Conservation (phyloP, 2,113 vertebrate species). For the Caranx melampygus region DNA sequence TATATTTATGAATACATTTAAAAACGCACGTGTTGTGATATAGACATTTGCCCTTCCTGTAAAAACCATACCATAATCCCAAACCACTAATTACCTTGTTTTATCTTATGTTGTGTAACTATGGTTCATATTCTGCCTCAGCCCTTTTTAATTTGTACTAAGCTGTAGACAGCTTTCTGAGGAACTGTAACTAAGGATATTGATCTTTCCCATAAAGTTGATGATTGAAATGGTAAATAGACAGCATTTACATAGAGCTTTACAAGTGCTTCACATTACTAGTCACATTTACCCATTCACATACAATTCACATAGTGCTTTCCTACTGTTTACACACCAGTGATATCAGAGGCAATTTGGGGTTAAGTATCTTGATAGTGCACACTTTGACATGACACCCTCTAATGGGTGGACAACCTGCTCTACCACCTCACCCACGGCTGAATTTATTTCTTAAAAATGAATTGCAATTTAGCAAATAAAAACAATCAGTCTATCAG, state of each 20-base stretch:
- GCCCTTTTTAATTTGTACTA: background rate
- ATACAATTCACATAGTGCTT: no score
- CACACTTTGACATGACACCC: no score
- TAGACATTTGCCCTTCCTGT: background rate
- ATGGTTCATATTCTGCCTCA: background rate
- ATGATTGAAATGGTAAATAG: background rate
- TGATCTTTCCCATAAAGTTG: background rate
- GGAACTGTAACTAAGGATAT: background rate
- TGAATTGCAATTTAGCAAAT: constrained; percentile 41
- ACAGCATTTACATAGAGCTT: no score
- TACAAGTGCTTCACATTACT: no score
- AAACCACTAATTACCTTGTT: background rate
- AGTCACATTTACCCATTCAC: no score
- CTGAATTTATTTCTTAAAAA: constrained; percentile 36
- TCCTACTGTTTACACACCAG: no score
- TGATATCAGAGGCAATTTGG: no score
- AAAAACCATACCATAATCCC: background rate
- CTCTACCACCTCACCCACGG: no score
- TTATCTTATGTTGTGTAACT: background rate
- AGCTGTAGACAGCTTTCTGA: background rate
- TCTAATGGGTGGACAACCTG: no score
- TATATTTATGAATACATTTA: no score
- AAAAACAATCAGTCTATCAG: background rate
- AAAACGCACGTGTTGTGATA: background rate
- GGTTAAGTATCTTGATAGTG: no score